These are phyloP conservation scores for Reticulitermes speratus DNA, from an alignment of 1,140 invertebrate genomes.

Conservation along the genomic window DNA sequence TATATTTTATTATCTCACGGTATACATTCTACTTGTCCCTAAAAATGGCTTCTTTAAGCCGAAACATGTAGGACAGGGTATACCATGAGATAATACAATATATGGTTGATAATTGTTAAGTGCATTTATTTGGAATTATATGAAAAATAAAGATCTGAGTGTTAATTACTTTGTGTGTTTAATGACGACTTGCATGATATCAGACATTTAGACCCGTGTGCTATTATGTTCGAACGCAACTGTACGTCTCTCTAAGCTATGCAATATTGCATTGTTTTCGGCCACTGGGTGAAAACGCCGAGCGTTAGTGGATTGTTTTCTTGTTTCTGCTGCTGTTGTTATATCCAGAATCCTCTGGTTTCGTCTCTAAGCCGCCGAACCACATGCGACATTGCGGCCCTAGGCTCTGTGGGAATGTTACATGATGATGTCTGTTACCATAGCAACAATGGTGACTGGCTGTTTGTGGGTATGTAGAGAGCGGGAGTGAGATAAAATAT, in stretches of 20 bases:
- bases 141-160: neutral
- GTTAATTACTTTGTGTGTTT: neutral
- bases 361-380: neutral
- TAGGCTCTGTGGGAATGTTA: conserved; percentile 2
- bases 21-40: too few relatives aligned
- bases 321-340: conserved; percentile 14
- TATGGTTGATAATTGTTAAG: too few relatives aligned
- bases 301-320: conserved; percentile 15
- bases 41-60: too few relatives aligned
- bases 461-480: neutral
- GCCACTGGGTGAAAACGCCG: neutral
- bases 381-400: neutral
- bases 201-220: neutral
- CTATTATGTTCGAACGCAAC: neutral
- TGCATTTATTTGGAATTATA: too few relatives aligned
- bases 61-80: too few relatives aligned
- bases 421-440: conserved; percentile 8
- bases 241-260: neutral
- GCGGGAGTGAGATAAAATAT: neutral
- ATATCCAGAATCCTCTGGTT: neutral
- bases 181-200: neutral
- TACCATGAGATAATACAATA: too few relatives aligned
- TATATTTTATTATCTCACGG: too few relatives aligned
- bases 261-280: conserved; percentile 6
- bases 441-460: neutral